Evolutionary conservation across 2,888 invertebrate genomes (phyloP), one percentile per base, ranked within the genome.

Genomic region (Lumbricus terrestris): DNA sequence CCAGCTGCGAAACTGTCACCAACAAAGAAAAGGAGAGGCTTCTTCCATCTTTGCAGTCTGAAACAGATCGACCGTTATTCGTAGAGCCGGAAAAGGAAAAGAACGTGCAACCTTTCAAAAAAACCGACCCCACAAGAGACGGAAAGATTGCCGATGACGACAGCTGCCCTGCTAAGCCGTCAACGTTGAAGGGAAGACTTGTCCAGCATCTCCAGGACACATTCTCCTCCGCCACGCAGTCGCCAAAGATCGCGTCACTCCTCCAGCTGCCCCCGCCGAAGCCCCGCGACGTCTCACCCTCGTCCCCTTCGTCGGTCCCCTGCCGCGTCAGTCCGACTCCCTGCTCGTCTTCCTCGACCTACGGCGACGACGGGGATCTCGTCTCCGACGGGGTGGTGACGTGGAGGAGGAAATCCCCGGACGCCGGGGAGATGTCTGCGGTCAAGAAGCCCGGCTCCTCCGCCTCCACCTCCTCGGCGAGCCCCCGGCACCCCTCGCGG

Each of bases 351-450:
- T 85, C 20, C 23, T 37, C 85, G 13, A 23, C 37, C 40, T 1
- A n/a, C 40, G 82, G 82, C 37, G 90, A 47, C 20, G 88, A 82
- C 18, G 90, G 69, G 37, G 82, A 54, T 23, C 38, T 90, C 20
- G 91, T 91, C 18, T 91, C 91, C 8, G 91, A 91, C n/a, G 91
- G 91, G 1, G 90, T 91, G 23, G 91, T 91, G 34, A 89, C 34
- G 69, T 91, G 91, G 90, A 33, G 91, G 11, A 85, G 91, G 34
- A 91, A 90, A 82, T 47, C 69, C 15, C 90, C 85, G 85, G 85
- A 85, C 20, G 85, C 35, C 11, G 85, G 37, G 29, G 29, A 69
- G 69, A 69, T 69, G 69, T 11, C 11, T 8, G 69, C 69, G 8
- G n/a, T n/a, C 8, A 69, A 69, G 69, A 69, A 69, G 69, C 8